Base-by-base conservation (phyloP, 2,113 vertebrate species). In the Murina feae region DNA sequence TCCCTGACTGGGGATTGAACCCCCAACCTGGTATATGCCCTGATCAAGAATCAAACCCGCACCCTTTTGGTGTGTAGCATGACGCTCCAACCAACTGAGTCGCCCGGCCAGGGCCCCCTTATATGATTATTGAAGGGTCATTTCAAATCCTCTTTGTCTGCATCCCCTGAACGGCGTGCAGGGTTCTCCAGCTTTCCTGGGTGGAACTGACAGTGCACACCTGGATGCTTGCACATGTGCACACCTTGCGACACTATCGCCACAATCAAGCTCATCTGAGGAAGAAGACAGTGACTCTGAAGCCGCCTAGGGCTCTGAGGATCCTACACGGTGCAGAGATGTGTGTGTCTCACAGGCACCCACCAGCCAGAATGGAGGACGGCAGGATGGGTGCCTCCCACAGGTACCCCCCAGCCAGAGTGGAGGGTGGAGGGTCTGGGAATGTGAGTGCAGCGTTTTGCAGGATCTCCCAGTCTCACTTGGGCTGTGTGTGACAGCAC, bases 381-480 rank as follows among this genome's bases (percentile, higher is more conserved):
- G 18, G 51, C 51, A 53, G 51, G 17, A 8, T 20, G 51, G 51
- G 51, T 20, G 51, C 18, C 51, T 53, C 51, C 18, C 51, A 9
- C 51, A 20, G 51, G 51, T 2, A 8, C 53, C 23, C 23, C 8
- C 30, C 6, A 3, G 13, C 17, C 1, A 16, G 65, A 16, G 20
- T 4, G n/a, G 30, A 5, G 6, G 6, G 2, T 2, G 18, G 32
- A 5, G 4, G 35, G 4, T 2, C 60, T 20, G 5, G 69, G 35
- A 49, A 17, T 1, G 0, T 17, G 12, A 6, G 13, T 20, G 18
- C 12, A 11, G 55, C 51, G 4, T 23, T 28, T 28, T 49, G 58
- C 7, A 18, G 55, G 8, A 5, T 63, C 63, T 1, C 21, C 28
- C 25, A 14, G 1, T 25, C 42, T 63, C 72, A 3, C 4, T 25